A percentile compares a stretch with the other conserved stretches of the same genome.
phyloP scores from a whole-genome alignment of 2,113 vertebrate genomes.

The Rana temporaria region DNA sequence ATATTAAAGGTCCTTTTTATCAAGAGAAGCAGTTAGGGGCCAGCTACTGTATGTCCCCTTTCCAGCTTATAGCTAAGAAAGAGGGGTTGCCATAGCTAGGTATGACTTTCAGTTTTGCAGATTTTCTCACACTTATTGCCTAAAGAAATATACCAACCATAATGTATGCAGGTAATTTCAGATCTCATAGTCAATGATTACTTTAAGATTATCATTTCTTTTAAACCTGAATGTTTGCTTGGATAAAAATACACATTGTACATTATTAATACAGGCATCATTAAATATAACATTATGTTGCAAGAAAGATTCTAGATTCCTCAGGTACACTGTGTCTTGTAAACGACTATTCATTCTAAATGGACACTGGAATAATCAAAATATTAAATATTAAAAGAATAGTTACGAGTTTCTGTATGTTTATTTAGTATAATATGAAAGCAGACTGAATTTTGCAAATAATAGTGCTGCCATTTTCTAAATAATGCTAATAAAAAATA shows the following conservation, averaged over 20 bases:
- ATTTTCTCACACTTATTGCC: too few relatives aligned
- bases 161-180: background rate
- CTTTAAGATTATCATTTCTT: background rate
- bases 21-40: too few relatives aligned
- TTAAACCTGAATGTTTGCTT: background rate
- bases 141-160: too few relatives aligned
- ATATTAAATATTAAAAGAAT: too few relatives aligned
- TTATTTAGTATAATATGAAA: background rate
- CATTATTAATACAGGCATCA: conserved; percentile 2
- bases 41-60: too few relatives aligned
- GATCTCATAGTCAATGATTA: background rate
- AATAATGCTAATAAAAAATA: conserved; percentile 59
- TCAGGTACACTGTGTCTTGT: background rate
- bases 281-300: background rate
- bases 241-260: conserved; percentile 7
- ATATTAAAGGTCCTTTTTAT: too few relatives aligned
- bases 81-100: too few relatives aligned
- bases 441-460: background rate
- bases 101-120: too few relatives aligned
- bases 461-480: conserved; percentile 6
- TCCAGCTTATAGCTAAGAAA: too few relatives aligned
- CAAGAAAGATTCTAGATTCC: background rate
- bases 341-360: background rate
- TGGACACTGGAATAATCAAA: background rate
- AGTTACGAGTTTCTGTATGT: too few relatives aligned